These are phyloP conservation scores for Alectura lathami DNA, from an alignment of 2,113 vertebrate species.

Conservation along the genomic window DNA sequence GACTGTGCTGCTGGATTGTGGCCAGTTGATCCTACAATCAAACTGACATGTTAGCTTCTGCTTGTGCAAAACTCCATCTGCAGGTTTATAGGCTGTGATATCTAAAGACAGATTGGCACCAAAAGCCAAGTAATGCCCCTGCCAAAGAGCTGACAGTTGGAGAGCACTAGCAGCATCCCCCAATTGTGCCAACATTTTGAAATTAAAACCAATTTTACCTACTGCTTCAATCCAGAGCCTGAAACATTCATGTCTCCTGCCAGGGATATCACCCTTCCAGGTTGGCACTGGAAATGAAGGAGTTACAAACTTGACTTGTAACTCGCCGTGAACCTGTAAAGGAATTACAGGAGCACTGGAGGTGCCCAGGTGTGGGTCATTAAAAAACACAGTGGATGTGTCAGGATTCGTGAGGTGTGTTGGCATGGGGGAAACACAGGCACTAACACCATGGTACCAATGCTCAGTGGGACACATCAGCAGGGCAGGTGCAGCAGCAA, in stretches of 20 bases:
- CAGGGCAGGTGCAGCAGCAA: fast-evolving
- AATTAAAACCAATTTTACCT: background rate
- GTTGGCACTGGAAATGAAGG: background rate
- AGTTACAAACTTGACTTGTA: background rate
- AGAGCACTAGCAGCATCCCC: background rate
- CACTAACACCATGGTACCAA: fast-evolving
- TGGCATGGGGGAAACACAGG: fast-evolving
- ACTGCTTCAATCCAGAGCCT: background rate
- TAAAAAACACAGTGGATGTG: fast-evolving
- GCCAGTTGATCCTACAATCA: background rate
- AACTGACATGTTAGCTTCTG: background rate
- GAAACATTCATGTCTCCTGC: background rate
- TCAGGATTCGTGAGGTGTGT: background rate
- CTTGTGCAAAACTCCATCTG: conserved; percentile 44
- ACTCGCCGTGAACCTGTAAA: fast-evolving
- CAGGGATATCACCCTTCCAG: fast-evolving
- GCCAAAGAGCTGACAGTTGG: conserved; percentile 1
- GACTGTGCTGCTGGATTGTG: background rate
- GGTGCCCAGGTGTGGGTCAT: background rate
- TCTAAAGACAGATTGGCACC: background rate
- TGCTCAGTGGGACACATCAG: background rate
- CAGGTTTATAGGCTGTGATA: conserved; percentile 13
- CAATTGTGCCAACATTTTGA: background rate
- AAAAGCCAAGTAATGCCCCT: background rate
- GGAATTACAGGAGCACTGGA: background rate